Base-by-base conservation (phyloP, 1,140 invertebrate genomes). In the Caerostris extrusa region DNA sequence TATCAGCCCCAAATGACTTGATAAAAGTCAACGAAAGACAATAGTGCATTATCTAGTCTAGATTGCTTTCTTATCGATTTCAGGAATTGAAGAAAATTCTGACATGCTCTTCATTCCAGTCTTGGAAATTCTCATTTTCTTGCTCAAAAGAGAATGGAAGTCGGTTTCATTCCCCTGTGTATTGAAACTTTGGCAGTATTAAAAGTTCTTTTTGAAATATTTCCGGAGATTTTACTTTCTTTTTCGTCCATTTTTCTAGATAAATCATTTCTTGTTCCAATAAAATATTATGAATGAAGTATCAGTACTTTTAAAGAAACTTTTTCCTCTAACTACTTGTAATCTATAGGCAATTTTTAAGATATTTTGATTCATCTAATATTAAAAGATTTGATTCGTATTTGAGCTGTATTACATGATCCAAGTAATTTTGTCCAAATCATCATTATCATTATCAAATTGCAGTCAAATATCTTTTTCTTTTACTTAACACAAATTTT, bases 71-170 rank as follows among this genome's bases (percentile, higher is more conserved):
- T 12, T 12, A 53, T 77, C 71, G 34, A 77, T 77, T 53, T 77
- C 71, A 50, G 71, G 3, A 50, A 77, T 12, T 77, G 71, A 77
- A 50, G 71, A 77, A 53, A 34, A 77, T 77, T 77, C 71, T 77
- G 71, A 77, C 8, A 77, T 50, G 71, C 53, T 77, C 53, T 77
- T 12, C 34, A 53, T 77, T 77, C 10, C 0, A 53, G n/a, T 3
- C 34, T 50, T 34, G 3, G 7, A 14, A 12, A 12, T 53, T 77
- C 50, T 17, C 53, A 17, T 77, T 77, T 77, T 53, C 71, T 77
- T 50, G 50, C 14, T 77, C 71, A 5, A 50, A 77, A 77, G 5
- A 53, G 0, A 77, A 77, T 12, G 10, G 34, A 53, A 53, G 3
- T 19, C 10, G 53, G 34, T 50, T 34, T 10, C 71, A 77, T 53